These are phyloP conservation scores for Stenotaenia linearis DNA, from an alignment of 2,888 invertebrate genomes.

Conservation along the genomic window DNA sequence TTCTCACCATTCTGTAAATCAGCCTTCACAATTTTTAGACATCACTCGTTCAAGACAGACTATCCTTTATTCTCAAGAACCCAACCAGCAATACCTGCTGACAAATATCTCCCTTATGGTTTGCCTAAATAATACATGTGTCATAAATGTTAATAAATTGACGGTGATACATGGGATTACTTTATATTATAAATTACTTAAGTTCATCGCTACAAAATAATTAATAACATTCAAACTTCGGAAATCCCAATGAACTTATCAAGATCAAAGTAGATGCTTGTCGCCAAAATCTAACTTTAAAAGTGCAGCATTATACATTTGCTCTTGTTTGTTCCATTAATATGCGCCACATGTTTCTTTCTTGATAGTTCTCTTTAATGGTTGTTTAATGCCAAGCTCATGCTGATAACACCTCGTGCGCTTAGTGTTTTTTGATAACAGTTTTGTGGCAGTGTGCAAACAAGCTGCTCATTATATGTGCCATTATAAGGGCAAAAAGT, in stretches of 20 bases:
- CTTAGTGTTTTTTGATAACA: not conserved
- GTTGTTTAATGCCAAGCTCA: not conserved
- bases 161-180: not conserved
- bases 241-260: not conserved
- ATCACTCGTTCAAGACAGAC: not conserved
- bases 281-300: not conserved
- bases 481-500: not conserved
- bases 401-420: not conserved
- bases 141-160: not conserved
- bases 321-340: not conserved
- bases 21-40: not conserved
- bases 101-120: not conserved
- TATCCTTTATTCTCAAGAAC: not conserved
- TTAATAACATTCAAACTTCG: not conserved
- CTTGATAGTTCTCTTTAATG: not conserved
- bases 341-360: not conserved
- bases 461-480: not conserved
- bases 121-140: not conserved
- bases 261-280: not conserved
- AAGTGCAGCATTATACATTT: not conserved
- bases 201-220: not conserved
- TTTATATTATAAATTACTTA: not conserved
- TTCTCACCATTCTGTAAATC: not conserved
- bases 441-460: not conserved
- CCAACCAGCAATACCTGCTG: not conserved